Base-by-base conservation (phyloP, 2,113 vertebrate genomes). In the Cyanoderma ruficeps region DNA sequence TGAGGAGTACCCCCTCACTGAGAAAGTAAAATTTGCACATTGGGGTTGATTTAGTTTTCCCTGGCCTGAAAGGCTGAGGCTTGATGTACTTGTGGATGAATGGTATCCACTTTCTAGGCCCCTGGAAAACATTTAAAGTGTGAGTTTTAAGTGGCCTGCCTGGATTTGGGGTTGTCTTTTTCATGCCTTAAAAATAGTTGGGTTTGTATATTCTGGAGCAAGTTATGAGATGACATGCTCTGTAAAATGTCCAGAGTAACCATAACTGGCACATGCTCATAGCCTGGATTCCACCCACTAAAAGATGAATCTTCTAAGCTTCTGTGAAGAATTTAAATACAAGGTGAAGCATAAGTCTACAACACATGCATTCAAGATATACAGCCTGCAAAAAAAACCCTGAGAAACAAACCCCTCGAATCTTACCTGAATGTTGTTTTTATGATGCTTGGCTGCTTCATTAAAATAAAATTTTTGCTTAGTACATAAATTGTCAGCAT, bases 341-440 rank as follows among this genome's bases (percentile, higher is more conserved):
- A 64, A 93, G 59, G 53, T 70, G 60, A 91, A 93, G 56, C 13
- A 0, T 60, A 78, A 78, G 28, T 39, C 71, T 93, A 83, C 20
- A 13, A 42, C 44, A 78, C 20, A 7, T 13, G 28, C 22, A 19
- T 69, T 86, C 46, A 83, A 63, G 61, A 55, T 63, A 86, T 3
- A 50, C 55, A 61, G 35, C 37, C 47, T 80, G 83, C 71, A 83
- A 68, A 77, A 72, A 55, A 79, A 0, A 25, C 14, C 22, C n/a
- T 39, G 35, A 93, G 68, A 84, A 94, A 82, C 52, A 83, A 85
- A 25, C 16, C 21, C 11, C 13, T 1, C 61, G 61, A 63, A 41
- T 79, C 72, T 96, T 95, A 95, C 78, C 71, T 94, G 81, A 75
- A 33, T 55, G 64, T 69, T 85, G 55, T 69, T 92, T 89, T 57